Percentiles rank a stretch among this genome's conserved stretches.
phyloP scores from a whole-genome alignment of 1,140 invertebrate species.

The Cotesia chilonis region DNA sequence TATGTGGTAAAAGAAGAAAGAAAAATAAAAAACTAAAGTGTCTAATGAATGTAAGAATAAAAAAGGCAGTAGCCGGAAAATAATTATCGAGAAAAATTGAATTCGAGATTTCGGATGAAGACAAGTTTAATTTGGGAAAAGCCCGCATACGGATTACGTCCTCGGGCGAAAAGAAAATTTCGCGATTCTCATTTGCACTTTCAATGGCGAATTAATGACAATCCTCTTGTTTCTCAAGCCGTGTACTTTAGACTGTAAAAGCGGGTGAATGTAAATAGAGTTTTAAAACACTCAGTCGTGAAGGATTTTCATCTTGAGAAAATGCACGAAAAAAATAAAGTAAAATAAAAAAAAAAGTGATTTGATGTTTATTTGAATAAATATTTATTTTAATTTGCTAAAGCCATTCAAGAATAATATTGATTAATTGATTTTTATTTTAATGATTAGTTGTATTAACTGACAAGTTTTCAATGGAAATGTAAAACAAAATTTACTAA shows the following conservation, averaged over 20 bases:
- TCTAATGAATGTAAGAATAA: not conserved
- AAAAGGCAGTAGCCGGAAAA: not conserved
- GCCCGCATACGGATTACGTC: slow-evolving; percentile 11
- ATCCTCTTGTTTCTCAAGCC: slow-evolving; percentile 21
- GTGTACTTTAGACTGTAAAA: slow-evolving; percentile 11
- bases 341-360: not conserved
- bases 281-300: slow-evolving; percentile 15
- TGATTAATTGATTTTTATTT: too few species aligned
- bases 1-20: not conserved
- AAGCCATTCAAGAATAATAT: not conserved
- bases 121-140: slow-evolving; percentile 3
- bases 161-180: slow-evolving; percentile 10
- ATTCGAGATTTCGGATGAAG: not conserved
- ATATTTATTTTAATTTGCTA: not conserved
- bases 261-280: slow-evolving; percentile 18
- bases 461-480: too few species aligned
- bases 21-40: not conserved
- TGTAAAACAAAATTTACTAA: too few species aligned
- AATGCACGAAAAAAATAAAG: not conserved
- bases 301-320: slow-evolving; percentile 13
- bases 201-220: slow-evolving; percentile 24
- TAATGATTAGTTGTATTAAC: too few species aligned
- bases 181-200: slow-evolving; percentile 24
- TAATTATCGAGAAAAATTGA: slow-evolving; percentile 15
- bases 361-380: not conserved